Percentiles rank a stretch among this genome's conserved stretches.
These are phyloP conservation scores for Drosophila ohnishii DNA, from an alignment of 1,140 invertebrate genomes.

Conservation along the genomic window DNA sequence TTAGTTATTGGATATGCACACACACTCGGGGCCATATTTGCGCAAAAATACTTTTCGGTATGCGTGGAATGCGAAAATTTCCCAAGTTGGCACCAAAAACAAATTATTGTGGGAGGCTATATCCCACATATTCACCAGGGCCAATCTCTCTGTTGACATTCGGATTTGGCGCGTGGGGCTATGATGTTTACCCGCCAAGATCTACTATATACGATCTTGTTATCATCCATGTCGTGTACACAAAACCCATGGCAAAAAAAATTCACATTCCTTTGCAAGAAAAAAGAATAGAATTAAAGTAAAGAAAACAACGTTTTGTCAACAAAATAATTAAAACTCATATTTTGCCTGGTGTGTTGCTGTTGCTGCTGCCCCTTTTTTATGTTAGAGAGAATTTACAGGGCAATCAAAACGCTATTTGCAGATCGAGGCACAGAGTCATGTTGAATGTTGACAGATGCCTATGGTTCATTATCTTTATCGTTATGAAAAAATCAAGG, in stretches of 20 bases:
- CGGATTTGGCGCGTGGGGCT: constrained; percentile 61
- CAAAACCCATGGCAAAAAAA: constrained; percentile 31
- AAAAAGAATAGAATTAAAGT: constrained; percentile 47
- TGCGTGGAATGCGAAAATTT: constrained; percentile 67
- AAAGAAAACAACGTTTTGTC: constrained; percentile 64
- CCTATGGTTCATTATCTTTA: constrained; percentile 26
- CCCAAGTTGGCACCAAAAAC: constrained; percentile 57
- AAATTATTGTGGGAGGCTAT: constrained; percentile 18
- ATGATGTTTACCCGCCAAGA: constrained; percentile 66
- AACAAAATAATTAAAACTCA: constrained; percentile 71
- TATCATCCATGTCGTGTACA: constrained; percentile 39
- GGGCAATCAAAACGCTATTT: constrained; percentile 41
- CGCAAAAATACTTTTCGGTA: constrained; percentile 59
- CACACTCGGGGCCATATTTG: constrained; percentile 33
- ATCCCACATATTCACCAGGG: constrained; percentile 20
- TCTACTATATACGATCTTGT: constrained; percentile 41
- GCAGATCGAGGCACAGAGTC: constrained; percentile 31
- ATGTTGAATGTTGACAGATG: constrained; percentile 38
- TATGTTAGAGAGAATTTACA: constrained; percentile 58
- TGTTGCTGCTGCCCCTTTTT: constrained; percentile 37
- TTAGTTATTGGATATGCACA: constrained; percentile 60
- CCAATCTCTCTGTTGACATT: constrained; percentile 64
- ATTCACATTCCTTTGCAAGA: constrained; percentile 65
- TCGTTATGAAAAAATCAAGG: constrained; percentile 1
- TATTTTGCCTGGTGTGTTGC: constrained; percentile 10